A percentile compares a stretch with the other conserved stretches of the same genome.
These are phyloP conservation scores for Trichonephila clavipes DNA, from an alignment of 1,140 invertebrate genomes.

Conservation along the genomic window DNA sequence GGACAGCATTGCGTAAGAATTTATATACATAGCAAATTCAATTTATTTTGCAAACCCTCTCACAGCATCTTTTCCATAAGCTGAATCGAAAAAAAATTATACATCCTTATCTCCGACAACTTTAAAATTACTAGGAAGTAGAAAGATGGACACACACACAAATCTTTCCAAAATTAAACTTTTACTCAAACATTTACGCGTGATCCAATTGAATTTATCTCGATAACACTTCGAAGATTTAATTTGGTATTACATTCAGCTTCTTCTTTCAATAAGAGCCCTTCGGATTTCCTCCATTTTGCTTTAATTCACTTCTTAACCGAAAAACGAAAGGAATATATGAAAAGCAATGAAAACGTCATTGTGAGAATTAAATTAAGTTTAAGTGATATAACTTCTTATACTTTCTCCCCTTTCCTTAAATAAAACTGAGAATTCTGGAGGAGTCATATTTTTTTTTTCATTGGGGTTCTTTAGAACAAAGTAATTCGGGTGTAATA, in stretches of 20 bases:
- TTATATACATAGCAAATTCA: neutral
- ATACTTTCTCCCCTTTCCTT: neutral
- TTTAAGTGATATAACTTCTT: neutral
- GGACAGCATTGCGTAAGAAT: neutral
- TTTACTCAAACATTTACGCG: constrained; percentile 28
- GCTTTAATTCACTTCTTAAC: constrained; percentile 21
- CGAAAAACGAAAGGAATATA: constrained; percentile 12
- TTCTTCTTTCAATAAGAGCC: neutral
- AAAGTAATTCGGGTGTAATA: neutral
- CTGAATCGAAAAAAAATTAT: neutral
- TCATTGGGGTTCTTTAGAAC: neutral
- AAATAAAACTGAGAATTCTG: neutral
- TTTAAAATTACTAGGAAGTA: too few relatives aligned
- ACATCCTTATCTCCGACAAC: neutral
- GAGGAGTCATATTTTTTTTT: neutral
- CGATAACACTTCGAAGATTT: constrained; percentile 12
- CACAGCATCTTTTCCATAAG: neutral
- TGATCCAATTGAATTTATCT: constrained; percentile 24
- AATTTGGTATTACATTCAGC: constrained; percentile 10
- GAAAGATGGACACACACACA: neutral
- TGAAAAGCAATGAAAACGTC: constrained; percentile 3
- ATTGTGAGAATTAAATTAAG: constrained; percentile 27
- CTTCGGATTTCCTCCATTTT: neutral
- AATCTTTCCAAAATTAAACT: constrained; percentile 18
- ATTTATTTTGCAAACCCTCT: neutral